Conservation (phyloP, 2,797 vertebrate species). For the Glyptemys insculpta region DNA sequence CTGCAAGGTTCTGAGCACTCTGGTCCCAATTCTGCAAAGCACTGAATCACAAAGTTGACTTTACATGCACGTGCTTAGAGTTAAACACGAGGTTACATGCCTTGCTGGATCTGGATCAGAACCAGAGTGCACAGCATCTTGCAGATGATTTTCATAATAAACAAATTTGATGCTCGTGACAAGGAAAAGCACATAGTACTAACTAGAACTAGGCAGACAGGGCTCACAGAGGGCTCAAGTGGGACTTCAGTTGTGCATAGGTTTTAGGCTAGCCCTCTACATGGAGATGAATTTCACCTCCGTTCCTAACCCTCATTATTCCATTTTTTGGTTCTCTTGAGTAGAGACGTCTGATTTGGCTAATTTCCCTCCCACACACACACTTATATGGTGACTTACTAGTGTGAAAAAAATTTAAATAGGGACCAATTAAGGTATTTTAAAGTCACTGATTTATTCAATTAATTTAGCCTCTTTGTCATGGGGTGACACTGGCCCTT, state of each 20-base stretch:
- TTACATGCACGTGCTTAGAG: not conserved
- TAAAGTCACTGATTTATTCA: not conserved
- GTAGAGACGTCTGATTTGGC: not conserved
- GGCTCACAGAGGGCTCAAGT: fast-evolving
- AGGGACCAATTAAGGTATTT: not conserved
- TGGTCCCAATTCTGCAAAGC: not conserved
- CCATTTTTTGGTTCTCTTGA: not conserved
- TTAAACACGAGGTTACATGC: not conserved
- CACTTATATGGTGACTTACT: not conserved
- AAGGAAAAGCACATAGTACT: not conserved
- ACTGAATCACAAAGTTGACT: too few species aligned
- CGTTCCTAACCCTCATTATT: fast-evolving
- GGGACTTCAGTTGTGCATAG: not conserved
- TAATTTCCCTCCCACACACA: not conserved
- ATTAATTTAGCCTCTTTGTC: not conserved
- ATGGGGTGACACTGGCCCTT: not conserved
- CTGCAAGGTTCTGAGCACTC: not conserved
- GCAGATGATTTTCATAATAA: not conserved
- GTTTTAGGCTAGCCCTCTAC: not conserved
- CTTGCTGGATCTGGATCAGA: not conserved
- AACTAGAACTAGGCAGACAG: not conserved
- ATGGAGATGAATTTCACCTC: not conserved
- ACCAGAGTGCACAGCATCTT: not conserved
- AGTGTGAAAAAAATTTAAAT: not conserved
- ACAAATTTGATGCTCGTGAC: not conserved